Evolutionary conservation across 2,888 invertebrate species (phyloP).

Genomic region (Drosophila meridionalis): DNA sequence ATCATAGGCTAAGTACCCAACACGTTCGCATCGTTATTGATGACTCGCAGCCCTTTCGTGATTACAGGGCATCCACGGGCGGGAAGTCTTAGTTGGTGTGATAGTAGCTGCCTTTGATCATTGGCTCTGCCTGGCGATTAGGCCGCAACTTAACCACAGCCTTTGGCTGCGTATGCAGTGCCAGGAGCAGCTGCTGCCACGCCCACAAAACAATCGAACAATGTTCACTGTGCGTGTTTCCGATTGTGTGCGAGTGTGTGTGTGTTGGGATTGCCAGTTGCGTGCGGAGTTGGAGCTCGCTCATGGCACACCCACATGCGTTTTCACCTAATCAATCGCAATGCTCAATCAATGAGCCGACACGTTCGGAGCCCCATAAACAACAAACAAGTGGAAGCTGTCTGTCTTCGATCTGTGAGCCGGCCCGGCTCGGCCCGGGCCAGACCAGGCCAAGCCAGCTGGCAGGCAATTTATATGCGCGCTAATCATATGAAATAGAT

Average conservation of each 20-base stretch:
- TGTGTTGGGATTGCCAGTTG: neutral
- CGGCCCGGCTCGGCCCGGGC: neutral
- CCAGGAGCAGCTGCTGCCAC: constrained; percentile 30
- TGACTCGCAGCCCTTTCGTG: neutral
- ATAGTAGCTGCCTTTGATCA: constrained; percentile 14
- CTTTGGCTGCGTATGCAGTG: constrained; percentile 17
- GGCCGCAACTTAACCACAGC: constrained; percentile 19
- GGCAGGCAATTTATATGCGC: constrained; percentile 70
- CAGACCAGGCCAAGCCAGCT: constrained; percentile 15
- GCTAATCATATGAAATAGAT: constrained; percentile 77
- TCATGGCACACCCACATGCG: constrained; percentile 60
- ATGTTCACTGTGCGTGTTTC: constrained; percentile 2
- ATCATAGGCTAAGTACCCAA: constrained; percentile 1
- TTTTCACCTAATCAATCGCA: constrained; percentile 62
- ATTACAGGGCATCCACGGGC: constrained; percentile 26
- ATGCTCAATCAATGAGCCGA: constrained; percentile 60
- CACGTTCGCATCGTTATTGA: neutral
- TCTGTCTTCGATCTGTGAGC: constrained; percentile 13
- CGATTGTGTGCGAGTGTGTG: constrained; percentile 4
- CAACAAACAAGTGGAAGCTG: constrained; percentile 15
- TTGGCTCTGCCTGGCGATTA: constrained; percentile 28
- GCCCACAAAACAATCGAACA: constrained; percentile 19
- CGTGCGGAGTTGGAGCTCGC: constrained; percentile 2
- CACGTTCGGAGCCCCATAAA: constrained; percentile 27
- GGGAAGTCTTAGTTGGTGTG: constrained; percentile 10